phyloP scores from a whole-genome alignment of 2,888 invertebrate species.

The Metopia argyrocephala region DNA sequence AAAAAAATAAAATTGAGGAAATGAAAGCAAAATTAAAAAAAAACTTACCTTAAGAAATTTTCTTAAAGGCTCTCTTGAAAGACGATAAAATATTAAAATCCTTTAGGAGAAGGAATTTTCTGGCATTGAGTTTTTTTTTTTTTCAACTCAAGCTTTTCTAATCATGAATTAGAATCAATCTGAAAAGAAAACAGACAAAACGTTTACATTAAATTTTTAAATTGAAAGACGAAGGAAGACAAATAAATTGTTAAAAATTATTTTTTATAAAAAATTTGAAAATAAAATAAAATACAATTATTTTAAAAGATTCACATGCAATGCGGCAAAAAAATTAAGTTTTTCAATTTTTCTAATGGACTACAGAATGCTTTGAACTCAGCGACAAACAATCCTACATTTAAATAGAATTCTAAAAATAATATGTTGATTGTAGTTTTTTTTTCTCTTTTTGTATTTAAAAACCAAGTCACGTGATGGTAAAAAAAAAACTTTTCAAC shows the following conservation, averaged over 20 bases:
- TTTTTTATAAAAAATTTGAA: background rate
- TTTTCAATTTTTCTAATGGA: no score
- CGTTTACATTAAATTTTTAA: no score
- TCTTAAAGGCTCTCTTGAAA: background rate
- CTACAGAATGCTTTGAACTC: background rate
- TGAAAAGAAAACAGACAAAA: constrained; percentile 32
- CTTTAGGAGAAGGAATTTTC: background rate
- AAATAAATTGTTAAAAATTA: background rate
- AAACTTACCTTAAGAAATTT: constrained; percentile 38
- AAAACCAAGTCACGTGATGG: constrained; percentile 5
- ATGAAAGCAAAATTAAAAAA: background rate
- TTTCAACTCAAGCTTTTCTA: constrained; percentile 28
- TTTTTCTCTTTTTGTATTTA: background rate
- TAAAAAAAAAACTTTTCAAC: constrained; percentile 4
- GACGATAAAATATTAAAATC: background rate
- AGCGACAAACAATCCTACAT: background rate
- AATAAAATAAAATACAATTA: constrained; percentile 35
- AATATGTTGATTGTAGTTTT: background rate
- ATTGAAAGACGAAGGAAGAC: constrained; percentile 3
- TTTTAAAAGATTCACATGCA: constrained; percentile 46
- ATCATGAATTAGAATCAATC: constrained; percentile 14
- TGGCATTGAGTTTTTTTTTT: background rate
- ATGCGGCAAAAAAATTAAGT: constrained; percentile 56
- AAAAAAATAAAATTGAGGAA: background rate
- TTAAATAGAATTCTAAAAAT: no score